Percentiles rank a stretch among this genome's conserved stretches.
Conservation (phyloP, 1,140 invertebrate genomes). For the Cylas formicarius region DNA sequence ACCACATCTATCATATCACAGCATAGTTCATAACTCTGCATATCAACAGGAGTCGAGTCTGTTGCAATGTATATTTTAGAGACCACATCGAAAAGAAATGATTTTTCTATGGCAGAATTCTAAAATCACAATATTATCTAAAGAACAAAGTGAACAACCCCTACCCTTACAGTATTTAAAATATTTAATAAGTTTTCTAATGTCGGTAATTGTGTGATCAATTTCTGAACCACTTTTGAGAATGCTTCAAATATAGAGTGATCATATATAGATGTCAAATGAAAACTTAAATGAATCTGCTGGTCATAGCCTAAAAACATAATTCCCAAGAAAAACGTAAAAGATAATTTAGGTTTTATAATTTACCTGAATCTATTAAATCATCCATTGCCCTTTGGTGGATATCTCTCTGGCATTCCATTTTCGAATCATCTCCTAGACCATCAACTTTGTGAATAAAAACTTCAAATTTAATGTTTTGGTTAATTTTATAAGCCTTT, state of each 20-base stretch:
- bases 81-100: constrained; percentile 96
- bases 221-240: constrained; percentile 98
- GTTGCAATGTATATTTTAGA: constrained; percentile 99
- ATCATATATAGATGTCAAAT: constrained; percentile 98
- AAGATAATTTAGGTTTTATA: background rate
- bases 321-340: constrained; percentile 11
- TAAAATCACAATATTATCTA: constrained; percentile 44
- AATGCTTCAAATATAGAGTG: constrained; percentile 99
- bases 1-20: constrained; percentile 99
- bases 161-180: constrained; percentile 84
- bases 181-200: constrained; percentile 99
- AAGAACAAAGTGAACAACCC: constrained; percentile 8
- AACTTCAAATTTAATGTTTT: constrained; percentile 95
- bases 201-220: constrained; percentile 94
- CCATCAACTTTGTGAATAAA: constrained; percentile 99
- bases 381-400: constrained; percentile 95
- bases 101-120: constrained; percentile 98
- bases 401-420: constrained; percentile 97
- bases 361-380: constrained; percentile 73
- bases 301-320: constrained; percentile 60
- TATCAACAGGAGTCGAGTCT: constrained; percentile 98
- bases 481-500: constrained; percentile 94
- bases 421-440: constrained; percentile 96
- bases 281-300: constrained; percentile 88
- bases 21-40: constrained; percentile 98